Evolutionary conservation across 2,888 invertebrate species (phyloP), one percentile per base, ranked within the genome.

Genomic region (Zhengitettix transpicula): DNA sequence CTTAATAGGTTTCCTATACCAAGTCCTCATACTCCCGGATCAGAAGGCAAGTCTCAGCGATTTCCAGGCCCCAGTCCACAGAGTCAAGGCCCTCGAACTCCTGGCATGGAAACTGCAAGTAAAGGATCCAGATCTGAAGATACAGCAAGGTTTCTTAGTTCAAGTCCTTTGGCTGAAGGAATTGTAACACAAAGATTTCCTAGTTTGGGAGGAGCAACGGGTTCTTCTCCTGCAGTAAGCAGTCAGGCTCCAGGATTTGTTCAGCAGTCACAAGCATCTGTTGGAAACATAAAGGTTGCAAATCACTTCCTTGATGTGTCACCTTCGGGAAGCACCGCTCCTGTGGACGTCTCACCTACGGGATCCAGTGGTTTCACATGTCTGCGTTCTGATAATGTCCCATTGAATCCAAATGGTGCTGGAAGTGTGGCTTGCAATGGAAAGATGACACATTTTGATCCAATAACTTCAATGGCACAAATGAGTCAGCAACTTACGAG

Each of bases 401-500:
- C 84, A 53, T 69, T 84, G 52, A 83, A 84, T 72, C 84, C 83
- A 0, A 83, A 83, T 66, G 81, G 79, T 65, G 77, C 77, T 58
- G 76, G 75, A 64, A 72, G 68, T 40, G 42, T 65, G 47, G 60
- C 65, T 14, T 65, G 66, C 53, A 67, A 61, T 64, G 66, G 75
- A 70, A 74, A 74, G 65, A 69, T 75, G 60, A 74, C 80, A 69
- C 89, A 83, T 70, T 94, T 94, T 73, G 94, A 94, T 77, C 94
- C 94, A 1, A 94, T 94, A 68, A 89, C 92, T 58, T 94, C 93
- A 10, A 78, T 94, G 68, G 92, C 93, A 59, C 93, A 94, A 74
- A 94, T 94, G 94, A 91, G 91, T 64, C 93, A 94, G 69, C 91
- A 92, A 71, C 75, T 94, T 65, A 90, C 92, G 14, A 89, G 85